These are phyloP conservation scores for Gallinago solitaria DNA, from an alignment of 2,797 vertebrate species.

Conservation along the genomic window DNA sequence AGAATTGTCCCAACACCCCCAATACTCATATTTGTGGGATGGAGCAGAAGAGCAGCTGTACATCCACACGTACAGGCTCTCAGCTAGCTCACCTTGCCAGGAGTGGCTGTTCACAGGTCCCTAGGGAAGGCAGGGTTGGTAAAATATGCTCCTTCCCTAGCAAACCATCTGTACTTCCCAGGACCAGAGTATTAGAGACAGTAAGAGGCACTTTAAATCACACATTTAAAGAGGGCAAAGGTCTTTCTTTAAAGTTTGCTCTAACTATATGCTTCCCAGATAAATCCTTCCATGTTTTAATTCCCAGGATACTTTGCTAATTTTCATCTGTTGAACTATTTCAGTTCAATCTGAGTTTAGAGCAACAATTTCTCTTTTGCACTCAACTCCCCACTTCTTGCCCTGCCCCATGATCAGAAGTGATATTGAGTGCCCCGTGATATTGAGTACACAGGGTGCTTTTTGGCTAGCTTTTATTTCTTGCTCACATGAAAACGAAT, in stretches of 20 bases:
- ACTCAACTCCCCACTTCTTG: background rate
- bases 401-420: background rate
- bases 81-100: background rate
- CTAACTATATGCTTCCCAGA: background rate
- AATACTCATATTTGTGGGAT: background rate
- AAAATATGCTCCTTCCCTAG: background rate
- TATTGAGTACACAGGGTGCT: background rate
- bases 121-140: background rate
- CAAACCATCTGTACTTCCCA: background rate
- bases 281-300: background rate
- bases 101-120: background rate
- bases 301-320: background rate
- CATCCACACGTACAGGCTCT: background rate
- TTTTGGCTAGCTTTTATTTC: background rate
- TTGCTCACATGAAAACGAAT: background rate
- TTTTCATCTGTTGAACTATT: conserved; percentile 7
- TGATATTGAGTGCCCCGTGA: background rate
- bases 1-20: background rate
- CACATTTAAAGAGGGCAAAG: background rate
- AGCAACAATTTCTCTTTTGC: background rate
- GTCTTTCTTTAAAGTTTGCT: background rate
- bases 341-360: conserved; percentile 52
- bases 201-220: background rate
- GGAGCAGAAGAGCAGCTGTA: background rate
- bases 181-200: background rate